Evolutionary conservation across 92 coral and sea anemone genomes (phyloP).

Genomic region (Heliopora coerulea): DNA sequence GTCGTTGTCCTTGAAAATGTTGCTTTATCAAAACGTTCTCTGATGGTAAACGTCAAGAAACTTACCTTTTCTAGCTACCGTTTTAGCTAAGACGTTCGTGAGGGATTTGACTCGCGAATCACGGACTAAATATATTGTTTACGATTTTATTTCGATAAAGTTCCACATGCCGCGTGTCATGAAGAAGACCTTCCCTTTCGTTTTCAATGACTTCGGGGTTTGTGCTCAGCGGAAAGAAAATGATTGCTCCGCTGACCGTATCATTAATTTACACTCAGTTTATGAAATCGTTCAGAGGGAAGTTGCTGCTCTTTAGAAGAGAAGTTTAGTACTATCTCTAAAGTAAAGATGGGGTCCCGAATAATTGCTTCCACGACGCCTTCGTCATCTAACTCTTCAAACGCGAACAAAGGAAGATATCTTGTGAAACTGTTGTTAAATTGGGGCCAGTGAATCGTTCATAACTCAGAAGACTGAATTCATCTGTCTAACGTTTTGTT

Average conservation of each 20-base stretch:
- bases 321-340: too few relatives aligned
- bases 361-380: too few relatives aligned
- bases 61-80: neutral
- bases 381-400: too few relatives aligned
- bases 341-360: too few relatives aligned
- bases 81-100: neutral
- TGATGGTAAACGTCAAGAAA: neutral
- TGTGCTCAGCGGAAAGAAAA: conserved; percentile 14
- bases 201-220: conserved; percentile 1
- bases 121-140: neutral
- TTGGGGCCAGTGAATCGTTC: too few relatives aligned
- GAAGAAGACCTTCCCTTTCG: neutral
- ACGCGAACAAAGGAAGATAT: too few relatives aligned
- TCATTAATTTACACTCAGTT: neutral
- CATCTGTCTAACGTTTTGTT: too few relatives aligned
- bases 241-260: conserved; percentile 7
- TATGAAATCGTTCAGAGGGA: too few relatives aligned
- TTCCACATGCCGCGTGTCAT: neutral
- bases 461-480: too few relatives aligned
- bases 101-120: neutral
- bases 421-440: too few relatives aligned
- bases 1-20: too few relatives aligned
- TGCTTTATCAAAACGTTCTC: neutral
- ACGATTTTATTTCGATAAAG: neutral
- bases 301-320: too few relatives aligned